Base-by-base conservation (phyloP, 2,113 vertebrate genomes). In the Corythornis vintsioides region DNA sequence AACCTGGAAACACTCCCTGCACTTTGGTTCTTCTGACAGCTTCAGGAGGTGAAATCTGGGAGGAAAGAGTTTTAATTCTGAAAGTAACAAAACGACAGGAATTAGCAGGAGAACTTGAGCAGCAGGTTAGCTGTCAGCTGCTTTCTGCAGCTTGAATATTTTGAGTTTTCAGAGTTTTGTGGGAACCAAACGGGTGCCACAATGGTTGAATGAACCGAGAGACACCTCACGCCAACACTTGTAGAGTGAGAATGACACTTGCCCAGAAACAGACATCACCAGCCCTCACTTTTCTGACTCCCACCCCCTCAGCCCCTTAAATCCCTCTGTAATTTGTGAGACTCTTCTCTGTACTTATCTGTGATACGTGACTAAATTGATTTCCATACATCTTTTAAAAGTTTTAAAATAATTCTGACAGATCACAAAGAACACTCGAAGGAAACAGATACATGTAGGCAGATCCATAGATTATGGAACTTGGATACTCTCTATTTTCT, bases 371-470 rank as follows among this genome's bases (percentile, higher is more conserved):
- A 87, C 89, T 92, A 87, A 83, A 94, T 92, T 79, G 1, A 5
- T 89, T 89, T 92, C 71, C 82, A 76, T 92, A 83, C 78, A 69
- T 91, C 21, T 47, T 21, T 50, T 91, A 2, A 31, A 86, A 93
- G 81, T 83, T 90, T 94, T 96, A 40, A 86, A 93, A 84, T 93
- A 90, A 93, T 94, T 90, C 81, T 92, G 74, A 82, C 81, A 84
- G 90, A 78, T 94, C 80, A 93, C 76, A 93, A 88, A 90, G 90
- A 82, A 70, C 52, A 70, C 45, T 83, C 26, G 64, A 84, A 95
- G 74, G 55, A 84, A 83, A 83, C 75, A 78, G 72, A 91, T 86
- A 81, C 0, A 3, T 69, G 77, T 94, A 84, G 93, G 84, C 61
- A 92, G 83, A 90, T 53, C 61, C 63, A 42, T 16, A 91, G 88